Conservation (phyloP, 2,113 vertebrate species). For the Ceyx margarethae region DNA sequence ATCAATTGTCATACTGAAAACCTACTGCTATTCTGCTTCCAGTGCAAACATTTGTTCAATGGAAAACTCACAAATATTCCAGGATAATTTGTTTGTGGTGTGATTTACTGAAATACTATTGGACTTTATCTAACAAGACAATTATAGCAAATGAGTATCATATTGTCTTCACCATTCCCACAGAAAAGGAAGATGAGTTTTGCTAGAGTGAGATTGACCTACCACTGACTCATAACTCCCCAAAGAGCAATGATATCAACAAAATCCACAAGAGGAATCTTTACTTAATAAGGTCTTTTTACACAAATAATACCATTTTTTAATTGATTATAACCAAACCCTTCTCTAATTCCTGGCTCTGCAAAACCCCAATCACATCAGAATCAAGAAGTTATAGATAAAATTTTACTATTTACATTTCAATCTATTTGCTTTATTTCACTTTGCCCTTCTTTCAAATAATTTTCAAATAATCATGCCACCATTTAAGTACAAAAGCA, state of each 20-base stretch:
- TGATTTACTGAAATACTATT: constrained; percentile 40
- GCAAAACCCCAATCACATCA: neutral
- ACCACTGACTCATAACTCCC: neutral
- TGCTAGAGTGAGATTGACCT: neutral
- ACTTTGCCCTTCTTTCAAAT: neutral
- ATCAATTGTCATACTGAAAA: neutral
- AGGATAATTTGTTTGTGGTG: neutral
- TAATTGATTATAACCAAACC: constrained; percentile 30
- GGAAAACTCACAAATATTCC: constrained; percentile 24
- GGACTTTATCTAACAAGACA: constrained; percentile 28
- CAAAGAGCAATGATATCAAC: neutral
- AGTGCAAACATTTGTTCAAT: neutral
- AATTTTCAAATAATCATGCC: no score
- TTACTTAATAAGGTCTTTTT: constrained; percentile 31
- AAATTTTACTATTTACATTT: neutral
- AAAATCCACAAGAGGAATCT: neutral
- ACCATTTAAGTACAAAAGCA: no score
- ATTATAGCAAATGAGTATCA: neutral
- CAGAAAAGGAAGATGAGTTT: neutral
- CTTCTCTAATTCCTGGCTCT: neutral
- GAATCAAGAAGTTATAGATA: neutral
- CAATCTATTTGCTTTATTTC: neutral
- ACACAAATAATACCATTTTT: constrained; percentile 18
- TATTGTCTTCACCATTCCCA: neutral
- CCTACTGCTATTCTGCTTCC: neutral